These are phyloP conservation scores for Patella depressa DNA, from an alignment of 2,888 invertebrate species.

Conservation along the genomic window DNA sequence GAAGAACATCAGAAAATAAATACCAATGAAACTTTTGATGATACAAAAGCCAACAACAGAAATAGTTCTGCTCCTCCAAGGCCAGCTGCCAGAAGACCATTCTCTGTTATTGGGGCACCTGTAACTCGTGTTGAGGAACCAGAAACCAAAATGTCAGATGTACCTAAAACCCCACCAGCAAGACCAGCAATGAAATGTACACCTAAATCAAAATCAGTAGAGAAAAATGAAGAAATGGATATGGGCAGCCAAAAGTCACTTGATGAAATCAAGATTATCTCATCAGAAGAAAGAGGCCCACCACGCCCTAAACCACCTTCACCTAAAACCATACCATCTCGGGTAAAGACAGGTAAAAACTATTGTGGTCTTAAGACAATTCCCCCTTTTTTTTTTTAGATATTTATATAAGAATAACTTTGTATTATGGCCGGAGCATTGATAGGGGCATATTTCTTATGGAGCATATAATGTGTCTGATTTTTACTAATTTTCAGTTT, in stretches of 20 bases:
- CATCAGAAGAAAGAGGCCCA: constrained; percentile 13
- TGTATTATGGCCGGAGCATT: no score
- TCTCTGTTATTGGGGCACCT: no score
- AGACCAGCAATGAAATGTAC: background rate
- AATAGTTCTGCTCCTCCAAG: background rate
- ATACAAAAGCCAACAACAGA: constrained; percentile 20
- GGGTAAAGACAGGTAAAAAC: background rate
- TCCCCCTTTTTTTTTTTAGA: no score
- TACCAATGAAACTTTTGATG: constrained; percentile 12
- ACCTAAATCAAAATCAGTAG: background rate
- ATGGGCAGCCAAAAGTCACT: background rate
- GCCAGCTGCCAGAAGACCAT: background rate
- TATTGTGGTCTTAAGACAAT: no score
- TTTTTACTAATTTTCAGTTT: no score
- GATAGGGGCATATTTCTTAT: no score
- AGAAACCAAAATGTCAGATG: background rate
- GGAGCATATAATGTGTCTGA: no score
- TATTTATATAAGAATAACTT: no score
- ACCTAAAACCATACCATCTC: constrained; percentile 33
- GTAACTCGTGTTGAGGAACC: background rate
- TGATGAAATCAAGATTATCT: background rate
- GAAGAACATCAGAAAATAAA: no score
- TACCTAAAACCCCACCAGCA: background rate
- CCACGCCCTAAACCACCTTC: constrained; percentile 29
- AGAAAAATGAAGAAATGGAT: background rate